Evolutionary conservation across 2,113 vertebrate species (phyloP), one percentile per base, ranked within the genome.

Genomic region (Tetrax tetrax): DNA sequence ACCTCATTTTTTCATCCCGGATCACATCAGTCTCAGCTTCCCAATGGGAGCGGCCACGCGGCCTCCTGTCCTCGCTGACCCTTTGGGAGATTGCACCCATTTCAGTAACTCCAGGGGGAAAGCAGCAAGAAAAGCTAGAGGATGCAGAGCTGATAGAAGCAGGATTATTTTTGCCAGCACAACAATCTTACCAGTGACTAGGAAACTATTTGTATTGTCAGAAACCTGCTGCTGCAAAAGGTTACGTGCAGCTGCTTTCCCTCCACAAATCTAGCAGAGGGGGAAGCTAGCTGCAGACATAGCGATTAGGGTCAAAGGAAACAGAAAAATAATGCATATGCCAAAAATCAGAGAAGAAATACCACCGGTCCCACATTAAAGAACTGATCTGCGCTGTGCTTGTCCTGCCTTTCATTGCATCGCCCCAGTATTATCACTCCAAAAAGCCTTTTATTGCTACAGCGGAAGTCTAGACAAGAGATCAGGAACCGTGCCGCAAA

Each of bases 41-140:
- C 33, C n/a, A 9, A 14, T 0, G 5, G 13, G 37, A 43, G n/a
- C 19, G 16, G 47, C 3, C 41, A 19, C 31, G 2, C 0, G 3
- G 51, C 2, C 4, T 69, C 70, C 29, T 7, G 1, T 23, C 72
- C 43, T 27, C 14, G 51, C 27, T 14, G 18, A 8, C 20, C 6
- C 22, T 14, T 54, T 29, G 12, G 56, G 47, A 50, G 8, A 29
- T 29, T 33, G 2, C 14, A 10, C 37, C 15, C 20, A 3, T 48
- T 91, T 57, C 7, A 50, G 72, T 12, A 31, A 35, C 9, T 21
- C 23, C 9, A 29, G 7, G 35, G 10, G 28, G 18, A 37, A 59
- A 72, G 6, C 13, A 41, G 38, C 22, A 31, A n/a, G 25, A 33
- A 75, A 45, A 61, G 5, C 31, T 24, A 7, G 22, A 59, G 29